Conservation (phyloP, 92 coral and sea anemone species). For the Isaurus tuberculatus region DNA sequence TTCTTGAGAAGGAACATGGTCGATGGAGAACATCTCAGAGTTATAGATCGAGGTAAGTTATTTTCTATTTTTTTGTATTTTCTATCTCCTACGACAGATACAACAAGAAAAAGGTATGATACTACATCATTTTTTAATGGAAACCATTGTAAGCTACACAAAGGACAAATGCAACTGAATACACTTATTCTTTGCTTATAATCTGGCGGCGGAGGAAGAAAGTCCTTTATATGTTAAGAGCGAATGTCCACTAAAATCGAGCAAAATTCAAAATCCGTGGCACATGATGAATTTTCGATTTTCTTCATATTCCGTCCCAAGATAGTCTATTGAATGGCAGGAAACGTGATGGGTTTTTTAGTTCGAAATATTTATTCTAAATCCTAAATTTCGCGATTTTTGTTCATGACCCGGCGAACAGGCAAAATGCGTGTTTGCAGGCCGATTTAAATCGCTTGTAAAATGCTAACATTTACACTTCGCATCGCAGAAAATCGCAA, state of each 20-base stretch:
- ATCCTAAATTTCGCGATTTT: slow-evolving; percentile 1
- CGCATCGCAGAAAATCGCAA: slow-evolving; percentile 14
- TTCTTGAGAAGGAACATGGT: background rate
- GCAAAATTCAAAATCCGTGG: background rate
- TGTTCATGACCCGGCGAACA: slow-evolving; percentile 19
- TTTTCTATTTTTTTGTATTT: no score
- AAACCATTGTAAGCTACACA: no score
- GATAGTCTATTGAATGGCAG: background rate
- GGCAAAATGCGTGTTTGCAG: slow-evolving; percentile 6
- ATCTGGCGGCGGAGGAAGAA: no score
- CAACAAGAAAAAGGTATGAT: no score
- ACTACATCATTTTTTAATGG: no score
- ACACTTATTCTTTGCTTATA: no score
- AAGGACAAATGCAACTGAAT: no score
- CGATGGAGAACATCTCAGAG: background rate
- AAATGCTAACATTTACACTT: slow-evolving; percentile 17
- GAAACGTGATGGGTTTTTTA: background rate
- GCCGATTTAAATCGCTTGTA: slow-evolving; percentile 14
- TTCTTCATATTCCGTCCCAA: background rate
- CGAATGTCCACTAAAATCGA: no score
- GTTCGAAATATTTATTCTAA: slow-evolving; percentile 18
- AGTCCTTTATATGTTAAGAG: no score
- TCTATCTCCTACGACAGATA: no score
- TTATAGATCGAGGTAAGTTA: background rate
- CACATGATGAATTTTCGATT: background rate